Evolutionary conservation across 2,797 vertebrate genomes (phyloP).

Genomic region (Cynodonichthys magdalenae): DNA sequence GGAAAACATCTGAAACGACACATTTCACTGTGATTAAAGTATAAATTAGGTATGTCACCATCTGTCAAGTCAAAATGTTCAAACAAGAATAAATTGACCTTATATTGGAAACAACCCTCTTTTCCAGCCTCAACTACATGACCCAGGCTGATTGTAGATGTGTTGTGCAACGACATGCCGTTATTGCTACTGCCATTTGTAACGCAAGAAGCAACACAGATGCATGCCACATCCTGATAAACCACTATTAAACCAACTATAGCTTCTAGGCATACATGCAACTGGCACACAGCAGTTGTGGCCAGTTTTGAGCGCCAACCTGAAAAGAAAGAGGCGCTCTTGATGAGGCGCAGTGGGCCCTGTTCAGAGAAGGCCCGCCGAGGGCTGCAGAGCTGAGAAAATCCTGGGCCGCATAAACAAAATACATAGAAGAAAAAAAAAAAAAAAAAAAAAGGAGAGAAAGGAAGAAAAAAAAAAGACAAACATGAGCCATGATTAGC

Average conservation of each 20-base stretch:
- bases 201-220: constrained; percentile 44
- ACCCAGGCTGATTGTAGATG: constrained; percentile 50
- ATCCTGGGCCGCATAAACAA: constrained; percentile 91
- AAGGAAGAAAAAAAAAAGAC: constrained; percentile 12
- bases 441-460: constrained; percentile 73
- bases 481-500: constrained; percentile 70
- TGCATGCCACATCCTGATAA: constrained; percentile 52
- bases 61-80: too few relatives aligned
- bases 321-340: constrained; percentile 99
- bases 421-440: constrained; percentile 48
- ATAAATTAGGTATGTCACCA: too few relatives aligned
- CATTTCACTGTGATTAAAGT: background rate
- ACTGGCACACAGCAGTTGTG: constrained; percentile 47
- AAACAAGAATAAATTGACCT: too few relatives aligned
- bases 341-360: constrained; percentile 99
- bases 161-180: constrained; percentile 40
- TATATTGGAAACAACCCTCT: background rate
- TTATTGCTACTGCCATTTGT: constrained; percentile 24
- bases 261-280: constrained; percentile 62
- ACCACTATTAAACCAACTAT: constrained; percentile 23
- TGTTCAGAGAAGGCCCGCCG: constrained; percentile 99
- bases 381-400: constrained; percentile 99
- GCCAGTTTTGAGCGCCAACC: constrained; percentile 87
- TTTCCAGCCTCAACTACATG: constrained; percentile 25
- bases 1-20: background rate